Percentiles rank a stretch among this genome's conserved stretches.
Evolutionary conservation across 2,888 invertebrate genomes (phyloP).

Genomic region (Gymnocheta viridis): DNA sequence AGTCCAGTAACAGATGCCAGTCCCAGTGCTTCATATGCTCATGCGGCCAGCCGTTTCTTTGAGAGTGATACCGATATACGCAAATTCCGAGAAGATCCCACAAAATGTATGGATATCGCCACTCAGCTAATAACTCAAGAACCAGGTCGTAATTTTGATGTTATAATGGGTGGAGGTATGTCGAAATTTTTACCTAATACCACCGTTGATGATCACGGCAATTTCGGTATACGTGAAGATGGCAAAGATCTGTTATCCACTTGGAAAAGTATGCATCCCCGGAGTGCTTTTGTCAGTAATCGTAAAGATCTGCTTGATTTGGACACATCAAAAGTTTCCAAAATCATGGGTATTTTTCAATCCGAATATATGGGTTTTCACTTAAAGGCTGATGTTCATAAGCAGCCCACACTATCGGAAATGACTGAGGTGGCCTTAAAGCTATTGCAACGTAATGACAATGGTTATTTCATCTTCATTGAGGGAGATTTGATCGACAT

Average conservation of each 20-base stretch:
- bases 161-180: slow-evolving; percentile 90
- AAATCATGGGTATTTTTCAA: slow-evolving; percentile 83
- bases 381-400: slow-evolving; percentile 78
- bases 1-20: slow-evolving; percentile 91
- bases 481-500: slow-evolving; percentile 88
- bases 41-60: slow-evolving; percentile 87
- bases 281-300: slow-evolving; percentile 84
- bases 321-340: slow-evolving; percentile 82
- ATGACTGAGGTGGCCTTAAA: slow-evolving; percentile 86
- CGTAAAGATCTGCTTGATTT: slow-evolving; percentile 83
- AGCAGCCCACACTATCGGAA: slow-evolving; percentile 83
- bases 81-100: slow-evolving; percentile 26
- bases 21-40: slow-evolving; percentile 86
- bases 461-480: slow-evolving; percentile 85
- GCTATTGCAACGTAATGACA: slow-evolving; percentile 83
- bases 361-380: slow-evolving; percentile 20
- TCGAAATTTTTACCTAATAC: slow-evolving; percentile 85
- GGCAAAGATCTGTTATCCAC: slow-evolving; percentile 85
- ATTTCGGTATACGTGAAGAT: slow-evolving; percentile 85
- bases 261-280: slow-evolving; percentile 84
- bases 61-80: slow-evolving; percentile 85
- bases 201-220: slow-evolving; percentile 81
- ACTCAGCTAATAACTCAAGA: slow-evolving; percentile 86
- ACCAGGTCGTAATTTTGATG: slow-evolving; percentile 88
- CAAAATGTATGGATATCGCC: slow-evolving; percentile 87